Evolutionary conservation across 1,140 invertebrate genomes (phyloP), one percentile per base, ranked within the genome.

Genomic region (Temnothorax longispinosus): DNA sequence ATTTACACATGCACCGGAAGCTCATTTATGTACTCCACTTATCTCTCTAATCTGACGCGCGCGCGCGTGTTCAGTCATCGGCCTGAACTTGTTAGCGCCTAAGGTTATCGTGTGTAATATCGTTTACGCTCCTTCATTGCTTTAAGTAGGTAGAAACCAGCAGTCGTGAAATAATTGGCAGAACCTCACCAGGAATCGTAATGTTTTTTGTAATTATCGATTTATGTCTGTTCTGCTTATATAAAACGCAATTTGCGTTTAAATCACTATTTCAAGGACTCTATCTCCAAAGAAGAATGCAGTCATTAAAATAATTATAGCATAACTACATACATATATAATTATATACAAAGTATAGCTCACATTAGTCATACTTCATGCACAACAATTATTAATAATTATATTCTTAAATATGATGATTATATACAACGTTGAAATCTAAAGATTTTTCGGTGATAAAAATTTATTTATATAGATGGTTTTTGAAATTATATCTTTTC

Each of bases 41-140:
- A 92, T 94, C 91, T 85, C 56, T 81, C 82, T 92, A 92, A 94
- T 94, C 94, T 94, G 86, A 93, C 92, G 92, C 81, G 27, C 8
- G 7, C 18, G 41, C 41, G 41, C 41, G 21, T 13, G 84, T 80
- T 88, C 87, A 84, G 72, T 78, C 88, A 91, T 93, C 89, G 88
- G 86, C 87, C 91, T 91, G 90, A 89, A 93, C 91, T 94, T 93
- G 90, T 94, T 93, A 93, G 86, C 90, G 91, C 90, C 91, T 91
- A 89, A 80, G 92, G 89, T 91, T 92, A 93, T 92, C 89, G 86
- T 81, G 88, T 86, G 56, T 85, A 78, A 84, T 90, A 88, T 87
- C 90, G 85, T 94, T 94, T 92, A 93, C 86, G 86, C 88, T 88
- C 87, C 88, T 86, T 87, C 81, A 38, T 71, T 75, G 86, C 89